Evolutionary conservation across 2,113 vertebrate genomes (phyloP).

Genomic region (Panurus biarmicus): DNA sequence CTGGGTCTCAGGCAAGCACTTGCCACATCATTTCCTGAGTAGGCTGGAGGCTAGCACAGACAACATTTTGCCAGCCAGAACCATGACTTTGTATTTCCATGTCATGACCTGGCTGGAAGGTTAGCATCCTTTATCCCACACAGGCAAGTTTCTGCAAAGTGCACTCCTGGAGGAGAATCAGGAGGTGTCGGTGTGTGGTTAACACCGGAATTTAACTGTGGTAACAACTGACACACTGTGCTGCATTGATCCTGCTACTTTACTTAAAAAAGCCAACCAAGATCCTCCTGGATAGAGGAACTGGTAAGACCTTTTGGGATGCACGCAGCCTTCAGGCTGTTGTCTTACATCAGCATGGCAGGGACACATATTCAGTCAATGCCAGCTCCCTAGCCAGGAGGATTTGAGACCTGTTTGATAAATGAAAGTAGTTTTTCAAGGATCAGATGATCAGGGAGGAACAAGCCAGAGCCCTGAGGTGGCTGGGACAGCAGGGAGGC

Average conservation of each 20-base stretch:
- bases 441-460: neutral
- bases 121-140: neutral
- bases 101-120: neutral
- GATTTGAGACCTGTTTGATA: neutral
- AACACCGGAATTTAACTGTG: neutral
- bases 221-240: neutral
- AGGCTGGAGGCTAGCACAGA: neutral
- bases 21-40: neutral
- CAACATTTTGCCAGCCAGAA: neutral
- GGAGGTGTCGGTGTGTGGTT: rapidly evolving
- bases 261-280: neutral
- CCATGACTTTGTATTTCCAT: neutral
- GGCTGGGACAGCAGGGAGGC: rapidly evolving
- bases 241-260: neutral
- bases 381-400: neutral
- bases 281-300: neutral
- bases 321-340: neutral
- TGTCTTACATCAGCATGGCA: neutral
- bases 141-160: neutral
- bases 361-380: rapidly evolving
- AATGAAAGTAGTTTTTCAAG: neutral
- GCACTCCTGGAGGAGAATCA: neutral
- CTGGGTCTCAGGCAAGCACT: neutral
- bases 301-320: neutral
- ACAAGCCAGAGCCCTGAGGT: neutral